Base-by-base conservation (phyloP, 1,140 invertebrate species). In the Drosophila rhopaloa region DNA sequence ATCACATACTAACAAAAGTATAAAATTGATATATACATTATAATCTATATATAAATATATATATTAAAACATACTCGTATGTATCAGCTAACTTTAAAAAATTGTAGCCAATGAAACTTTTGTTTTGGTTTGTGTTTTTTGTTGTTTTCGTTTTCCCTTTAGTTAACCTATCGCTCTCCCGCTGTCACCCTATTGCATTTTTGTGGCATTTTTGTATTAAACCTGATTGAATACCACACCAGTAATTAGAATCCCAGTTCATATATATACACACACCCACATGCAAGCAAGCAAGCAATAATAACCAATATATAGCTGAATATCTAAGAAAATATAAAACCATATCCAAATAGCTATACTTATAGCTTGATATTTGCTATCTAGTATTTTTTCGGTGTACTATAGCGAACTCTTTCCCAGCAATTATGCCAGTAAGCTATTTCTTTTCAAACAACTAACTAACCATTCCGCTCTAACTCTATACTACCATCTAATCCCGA, bases 271-370 rank as follows among this genome's bases (percentile, higher is more conserved):
- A 55, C 47, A 59, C 47, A 68, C 57, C 78, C 60, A 83, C 58
- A 62, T 61, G 72, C 71, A 83, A 75, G 65, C 79, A 83, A 82
- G 59, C 76, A 66, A 79, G 44, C 57, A 62, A 54, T 53, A 29
- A 72, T 56, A 75, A 43, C 40, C 44, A 62, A 57, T 62, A 57
- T 41, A 58, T 62, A 43, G 55, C 27, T 59, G 27, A 62, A 35
- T 43, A 43, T 14, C n/a, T 41, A 59, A 43, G 27, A 58, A 51
- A 43, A 65, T 53, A 41, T 47, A 38, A 29, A 80, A 43, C 9
- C 29, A 32, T 38, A 61, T 16, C 11, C 7, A 44, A 70, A 73
- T 50, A 57, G 37, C 16, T 51, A 24, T 14, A 77, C 29, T 43
- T 66, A 71, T 48, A 58, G 65, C 65, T 51, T 51, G 46, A 16